Base-by-base conservation (phyloP, 1,140 invertebrate species). In the Pseudomyrmex pallidus region DNA sequence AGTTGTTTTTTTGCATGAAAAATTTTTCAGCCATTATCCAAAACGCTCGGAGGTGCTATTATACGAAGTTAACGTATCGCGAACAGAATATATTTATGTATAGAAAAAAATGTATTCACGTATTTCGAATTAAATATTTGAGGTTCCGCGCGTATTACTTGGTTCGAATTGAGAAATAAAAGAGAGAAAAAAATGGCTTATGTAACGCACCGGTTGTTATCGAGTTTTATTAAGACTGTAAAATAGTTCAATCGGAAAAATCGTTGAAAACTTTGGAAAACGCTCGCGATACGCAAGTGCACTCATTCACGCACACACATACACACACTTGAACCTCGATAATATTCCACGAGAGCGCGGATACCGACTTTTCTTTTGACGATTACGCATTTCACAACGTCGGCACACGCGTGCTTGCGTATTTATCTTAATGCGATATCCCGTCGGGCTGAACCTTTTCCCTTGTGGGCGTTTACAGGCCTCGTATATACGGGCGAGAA, bases 391-490 rank as follows among this genome's bases (percentile, higher is more conserved):
- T 59, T 57, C 56, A 72, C 64, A 80, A 70, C 66, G 76, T 70
- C 76, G 66, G 64, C 76, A 59, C 13, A 76, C 22, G 73, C 74
- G 74, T 67, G 56, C 67, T 85, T 82, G 83, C 76, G 85, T 88
- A 88, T 88, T 89, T 89, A 84, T 88, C 77, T 66, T 82, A 88
- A 89, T 68, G 83, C 72, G 83, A 84, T 84, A 84, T 82, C 57
- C 48, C 64, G 20, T 44, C 17, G 25, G 35, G 50, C 35, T 57
- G 74, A 68, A 78, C 64, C 76, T 72, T 72, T 68, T 73, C 46
- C 44, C 76, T 80, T 72, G 66, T 72, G 68, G 35, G 59, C 50
- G 52, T 82, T 48, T 59, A 13, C 35, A 50, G 48, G 84, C 54
- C 50, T 62, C 67, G 54, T 57, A 66, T 35, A 35, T 56, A 82